These are phyloP conservation scores for Lasiurus cinereus DNA, from an alignment of 2,113 vertebrate species.

Conservation along the genomic window DNA sequence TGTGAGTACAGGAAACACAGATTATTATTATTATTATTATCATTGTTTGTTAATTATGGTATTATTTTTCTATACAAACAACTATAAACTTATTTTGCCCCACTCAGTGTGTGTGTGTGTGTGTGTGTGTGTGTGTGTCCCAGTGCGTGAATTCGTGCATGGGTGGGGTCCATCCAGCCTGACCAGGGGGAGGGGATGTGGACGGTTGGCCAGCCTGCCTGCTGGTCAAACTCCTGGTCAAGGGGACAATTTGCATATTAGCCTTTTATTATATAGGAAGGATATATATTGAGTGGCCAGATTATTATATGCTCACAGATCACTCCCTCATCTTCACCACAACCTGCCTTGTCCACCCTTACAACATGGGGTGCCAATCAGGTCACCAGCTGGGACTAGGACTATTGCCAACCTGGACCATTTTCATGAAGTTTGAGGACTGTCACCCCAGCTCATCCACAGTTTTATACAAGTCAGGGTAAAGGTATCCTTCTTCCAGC, in stretches of 20 bases:
- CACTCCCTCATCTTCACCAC: not conserved
- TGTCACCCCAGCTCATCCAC: not conserved
- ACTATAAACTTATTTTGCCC: not conserved
- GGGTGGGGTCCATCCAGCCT: too few species aligned
- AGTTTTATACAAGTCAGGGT: not conserved
- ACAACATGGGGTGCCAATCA: not conserved
- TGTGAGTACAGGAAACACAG: not conserved
- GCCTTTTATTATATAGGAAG: too few species aligned
- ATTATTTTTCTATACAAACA: not conserved
- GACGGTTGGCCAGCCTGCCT: too few species aligned
- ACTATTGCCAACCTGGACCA: fast-evolving
- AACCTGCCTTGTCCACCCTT: not conserved
- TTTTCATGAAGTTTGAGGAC: not conserved
- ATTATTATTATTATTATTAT: not conserved
- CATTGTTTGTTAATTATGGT: not conserved
- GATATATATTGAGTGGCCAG: too few species aligned
- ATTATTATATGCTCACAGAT: too few species aligned
- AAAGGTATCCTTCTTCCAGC: not conserved
- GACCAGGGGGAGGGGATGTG: too few species aligned
- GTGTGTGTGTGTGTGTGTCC: too few species aligned
- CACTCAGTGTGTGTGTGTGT: not conserved
- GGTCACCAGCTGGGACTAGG: not conserved
- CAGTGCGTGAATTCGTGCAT: too few species aligned
- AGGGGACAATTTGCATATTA: too few species aligned
- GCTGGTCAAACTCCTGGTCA: too few species aligned